A percentile compares a stretch with the other conserved stretches of the same genome.
phyloP scores from a whole-genome alignment of 2,888 invertebrate genomes.

The Drosophila paramelanica region DNA sequence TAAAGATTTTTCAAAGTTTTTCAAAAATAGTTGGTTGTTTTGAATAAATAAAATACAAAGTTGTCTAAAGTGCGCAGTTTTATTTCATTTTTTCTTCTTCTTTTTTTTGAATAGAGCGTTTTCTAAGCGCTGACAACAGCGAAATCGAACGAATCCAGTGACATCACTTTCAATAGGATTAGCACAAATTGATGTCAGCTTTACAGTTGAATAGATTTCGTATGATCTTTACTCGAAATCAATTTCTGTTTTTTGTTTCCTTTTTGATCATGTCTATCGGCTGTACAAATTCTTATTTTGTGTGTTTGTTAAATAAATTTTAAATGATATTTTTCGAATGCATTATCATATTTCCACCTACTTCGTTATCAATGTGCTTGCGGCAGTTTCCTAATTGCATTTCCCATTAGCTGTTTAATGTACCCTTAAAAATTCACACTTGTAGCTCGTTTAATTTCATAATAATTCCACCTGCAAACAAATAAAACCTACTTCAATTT shows the following conservation, averaged over 20 bases:
- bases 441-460: constrained; percentile 32
- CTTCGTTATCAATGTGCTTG: neutral
- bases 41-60: constrained; percentile 27
- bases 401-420: constrained; percentile 32
- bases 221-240: neutral
- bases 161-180: constrained; percentile 43
- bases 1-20: constrained; percentile 21
- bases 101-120: constrained; percentile 18
- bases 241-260: neutral
- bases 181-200: constrained; percentile 18
- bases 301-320: constrained; percentile 9
- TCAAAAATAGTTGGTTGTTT: constrained; percentile 59
- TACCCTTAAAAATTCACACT: constrained; percentile 48
- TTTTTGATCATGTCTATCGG: no score
- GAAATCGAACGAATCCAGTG: constrained; percentile 27
- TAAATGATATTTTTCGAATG: neutral
- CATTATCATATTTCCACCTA: constrained; percentile 1
- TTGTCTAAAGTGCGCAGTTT: constrained; percentile 32
- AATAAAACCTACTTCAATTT: constrained; percentile 6
- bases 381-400: constrained; percentile 14
- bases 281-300: neutral
- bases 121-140: constrained; percentile 12
- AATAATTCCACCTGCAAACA: constrained; percentile 20
- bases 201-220: constrained; percentile 9
- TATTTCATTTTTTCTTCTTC: no score